Evolutionary conservation across 2,888 invertebrate genomes (phyloP).

Genomic region (Protula sp.): DNA sequence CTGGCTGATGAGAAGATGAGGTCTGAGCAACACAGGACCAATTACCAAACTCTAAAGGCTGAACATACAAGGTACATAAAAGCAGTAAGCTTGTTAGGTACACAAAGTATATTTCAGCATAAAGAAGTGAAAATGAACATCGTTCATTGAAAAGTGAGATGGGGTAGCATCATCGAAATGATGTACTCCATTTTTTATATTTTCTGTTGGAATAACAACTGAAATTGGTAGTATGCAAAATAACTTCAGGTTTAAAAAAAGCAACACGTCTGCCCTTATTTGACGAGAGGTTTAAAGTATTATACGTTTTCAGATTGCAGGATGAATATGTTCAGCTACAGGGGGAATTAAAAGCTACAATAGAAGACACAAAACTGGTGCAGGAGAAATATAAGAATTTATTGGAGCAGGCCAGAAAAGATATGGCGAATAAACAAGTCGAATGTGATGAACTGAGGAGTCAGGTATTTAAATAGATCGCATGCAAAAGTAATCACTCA

Average conservation of each 20-base stretch:
- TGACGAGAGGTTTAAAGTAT: too few species aligned
- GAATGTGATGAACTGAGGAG: constrained; percentile 35
- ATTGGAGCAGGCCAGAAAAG: constrained; percentile 43
- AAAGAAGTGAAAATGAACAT: too few species aligned
- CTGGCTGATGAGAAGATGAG: constrained; percentile 50
- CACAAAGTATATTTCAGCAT: too few species aligned
- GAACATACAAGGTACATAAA: constrained; percentile 50
- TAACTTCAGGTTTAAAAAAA: too few species aligned
- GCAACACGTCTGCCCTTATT: too few species aligned
- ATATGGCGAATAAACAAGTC: constrained; percentile 32
- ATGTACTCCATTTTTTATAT: too few species aligned
- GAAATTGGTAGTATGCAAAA: too few species aligned
- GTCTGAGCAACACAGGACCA: constrained; percentile 49
- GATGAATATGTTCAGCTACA: constrained; percentile 44
- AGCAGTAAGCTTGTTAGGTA: too few species aligned
- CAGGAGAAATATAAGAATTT: constrained; percentile 47
- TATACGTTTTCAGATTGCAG: constrained; percentile 36
- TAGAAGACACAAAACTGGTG: constrained; percentile 48
- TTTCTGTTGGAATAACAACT: too few species aligned
- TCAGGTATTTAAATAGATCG: constrained; percentile 4
- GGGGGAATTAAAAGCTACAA: constrained; percentile 41
- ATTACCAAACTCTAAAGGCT: constrained; percentile 49
- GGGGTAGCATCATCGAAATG: too few species aligned
- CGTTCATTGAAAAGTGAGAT: too few species aligned
- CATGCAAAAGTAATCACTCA: too few species aligned